phyloP scores from a whole-genome alignment of 2,888 invertebrate genomes.

The Ceraclea dissimilis region DNA sequence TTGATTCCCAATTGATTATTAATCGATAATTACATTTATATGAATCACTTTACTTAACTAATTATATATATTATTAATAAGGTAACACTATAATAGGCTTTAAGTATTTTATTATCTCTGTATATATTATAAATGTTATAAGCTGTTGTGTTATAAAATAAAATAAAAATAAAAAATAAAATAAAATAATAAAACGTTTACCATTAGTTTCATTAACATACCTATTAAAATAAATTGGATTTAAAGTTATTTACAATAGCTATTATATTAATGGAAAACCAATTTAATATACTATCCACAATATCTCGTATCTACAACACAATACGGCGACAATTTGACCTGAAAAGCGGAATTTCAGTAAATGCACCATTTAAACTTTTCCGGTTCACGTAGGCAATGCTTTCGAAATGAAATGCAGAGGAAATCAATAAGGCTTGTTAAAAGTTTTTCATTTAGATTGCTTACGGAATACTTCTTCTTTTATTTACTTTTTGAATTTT shows the following conservation, averaged over 20 bases:
- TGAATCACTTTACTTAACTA: no score
- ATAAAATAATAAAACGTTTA: not conserved
- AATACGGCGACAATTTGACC: not conserved
- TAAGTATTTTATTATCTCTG: no score
- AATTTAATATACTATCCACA: no score
- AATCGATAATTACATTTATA: no score
- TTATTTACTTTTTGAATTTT: no score
- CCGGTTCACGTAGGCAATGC: not conserved
- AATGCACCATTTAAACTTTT: constrained; percentile 2
- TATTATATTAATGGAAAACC: no score
- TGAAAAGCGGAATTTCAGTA: not conserved
- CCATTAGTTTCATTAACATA: not conserved
- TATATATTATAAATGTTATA: no score
- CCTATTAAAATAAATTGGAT: not conserved
- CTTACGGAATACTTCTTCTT: not conserved
- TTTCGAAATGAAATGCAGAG: constrained; percentile 1
- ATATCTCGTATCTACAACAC: not conserved
- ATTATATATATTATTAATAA: no score
- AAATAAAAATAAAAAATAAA: not conserved
- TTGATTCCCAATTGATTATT: no score
- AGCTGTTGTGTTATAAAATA: no score
- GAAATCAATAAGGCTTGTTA: constrained; percentile 1
- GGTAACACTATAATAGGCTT: no score
- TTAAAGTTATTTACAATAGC: not conserved
- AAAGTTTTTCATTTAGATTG: constrained; percentile 1